phyloP scores from a whole-genome alignment of 2,888 invertebrate species.

The Melikaiella ostensackeni region DNA sequence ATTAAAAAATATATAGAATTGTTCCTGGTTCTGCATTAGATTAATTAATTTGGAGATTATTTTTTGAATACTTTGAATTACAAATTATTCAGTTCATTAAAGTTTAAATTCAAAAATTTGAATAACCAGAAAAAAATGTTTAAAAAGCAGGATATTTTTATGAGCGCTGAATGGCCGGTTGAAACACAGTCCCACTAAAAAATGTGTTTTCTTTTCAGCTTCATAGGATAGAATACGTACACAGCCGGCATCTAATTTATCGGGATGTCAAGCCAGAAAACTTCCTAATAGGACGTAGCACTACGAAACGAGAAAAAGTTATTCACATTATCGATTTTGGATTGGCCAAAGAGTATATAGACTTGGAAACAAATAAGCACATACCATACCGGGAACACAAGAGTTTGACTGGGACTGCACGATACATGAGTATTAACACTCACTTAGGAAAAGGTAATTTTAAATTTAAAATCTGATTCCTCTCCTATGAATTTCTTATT shows the following conservation, averaged over 20 bases:
- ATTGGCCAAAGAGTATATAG: constrained; percentile 99
- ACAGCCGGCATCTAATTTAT: constrained; percentile 99
- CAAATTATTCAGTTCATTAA: too few species aligned
- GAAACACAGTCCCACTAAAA: too few species aligned
- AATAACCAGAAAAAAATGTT: too few species aligned
- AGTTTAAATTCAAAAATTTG: too few species aligned
- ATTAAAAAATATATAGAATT: too few species aligned
- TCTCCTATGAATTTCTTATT: background rate
- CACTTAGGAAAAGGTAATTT: constrained; percentile 96
- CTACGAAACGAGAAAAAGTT: constrained; percentile 98
- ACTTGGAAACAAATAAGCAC: constrained; percentile 99
- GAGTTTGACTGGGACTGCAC: constrained; percentile 99
- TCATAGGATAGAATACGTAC: constrained; percentile 99
- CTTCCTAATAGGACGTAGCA: constrained; percentile 98
- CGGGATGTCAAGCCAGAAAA: constrained; percentile 99
- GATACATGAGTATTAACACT: constrained; percentile 99
- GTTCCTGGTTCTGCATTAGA: too few species aligned
- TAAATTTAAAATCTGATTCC: background rate
- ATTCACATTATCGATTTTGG: constrained; percentile 99
- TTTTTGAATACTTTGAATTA: too few species aligned
- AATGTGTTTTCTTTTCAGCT: too few species aligned
- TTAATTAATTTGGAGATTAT: too few species aligned
- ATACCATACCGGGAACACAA: constrained; percentile 99
- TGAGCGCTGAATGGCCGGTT: too few species aligned
- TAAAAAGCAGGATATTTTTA: too few species aligned